phyloP scores from a whole-genome alignment of 2,797 vertebrate genomes.

The Acipenser ruthenus region DNA sequence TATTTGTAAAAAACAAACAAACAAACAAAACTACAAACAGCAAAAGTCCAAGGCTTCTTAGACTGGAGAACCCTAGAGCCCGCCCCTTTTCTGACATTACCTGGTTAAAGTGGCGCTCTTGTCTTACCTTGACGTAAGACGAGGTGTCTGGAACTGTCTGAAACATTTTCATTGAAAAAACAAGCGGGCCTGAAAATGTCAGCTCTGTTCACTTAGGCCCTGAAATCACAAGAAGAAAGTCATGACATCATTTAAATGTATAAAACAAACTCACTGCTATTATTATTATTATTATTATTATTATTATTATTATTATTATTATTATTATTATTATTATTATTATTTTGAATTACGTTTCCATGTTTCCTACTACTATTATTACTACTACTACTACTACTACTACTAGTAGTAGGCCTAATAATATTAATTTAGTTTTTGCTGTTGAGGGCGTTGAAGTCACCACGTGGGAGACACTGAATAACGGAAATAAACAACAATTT shows the following conservation, averaged over 20 bases:
- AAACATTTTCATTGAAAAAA: slow-evolving; percentile 77
- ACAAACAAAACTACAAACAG: no score
- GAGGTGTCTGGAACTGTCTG: slow-evolving; percentile 92
- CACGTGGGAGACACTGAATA: no score
- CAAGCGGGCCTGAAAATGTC: slow-evolving; percentile 38
- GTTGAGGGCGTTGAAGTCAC: no score
- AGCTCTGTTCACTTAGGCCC: slow-evolving; percentile 16
- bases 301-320: neutral
- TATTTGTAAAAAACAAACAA: no score
- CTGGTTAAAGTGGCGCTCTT: slow-evolving; percentile 67
- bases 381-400: neutral
- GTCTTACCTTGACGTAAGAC: slow-evolving; percentile 98
- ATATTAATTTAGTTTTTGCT: slow-evolving; percentile 1
- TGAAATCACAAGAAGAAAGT: slow-evolving; percentile 16
- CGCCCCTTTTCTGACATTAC: slow-evolving; percentile 49
- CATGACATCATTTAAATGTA: slow-evolving; percentile 2
- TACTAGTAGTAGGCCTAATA: neutral
- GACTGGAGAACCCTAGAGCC: neutral
- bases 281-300: neutral
- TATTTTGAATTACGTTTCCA: neutral
- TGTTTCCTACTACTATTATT: neutral
- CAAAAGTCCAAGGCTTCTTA: no score
- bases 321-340: neutral
- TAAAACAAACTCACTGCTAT: slow-evolving; percentile 4
- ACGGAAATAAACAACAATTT: no score